Conservation (phyloP, 2,113 vertebrate genomes). For the Apaloderma vittatum region DNA sequence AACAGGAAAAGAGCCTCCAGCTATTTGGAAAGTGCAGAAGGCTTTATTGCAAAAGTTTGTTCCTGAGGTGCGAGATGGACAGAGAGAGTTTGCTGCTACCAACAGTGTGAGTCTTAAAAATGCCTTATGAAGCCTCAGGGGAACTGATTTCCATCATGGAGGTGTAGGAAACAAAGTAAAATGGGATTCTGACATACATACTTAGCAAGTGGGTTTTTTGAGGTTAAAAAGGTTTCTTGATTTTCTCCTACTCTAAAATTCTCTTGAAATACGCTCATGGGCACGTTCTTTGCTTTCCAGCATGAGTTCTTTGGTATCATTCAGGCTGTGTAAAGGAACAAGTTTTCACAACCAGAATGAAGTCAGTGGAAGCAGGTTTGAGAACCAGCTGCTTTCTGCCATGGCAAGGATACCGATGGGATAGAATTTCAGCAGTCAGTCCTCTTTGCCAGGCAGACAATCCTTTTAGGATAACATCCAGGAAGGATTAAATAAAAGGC, state of each 20-base stretch:
- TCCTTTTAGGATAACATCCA: not conserved
- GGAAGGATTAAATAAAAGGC: not conserved
- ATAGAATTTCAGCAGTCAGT: not conserved
- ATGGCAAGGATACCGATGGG: not conserved
- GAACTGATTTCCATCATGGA: not conserved
- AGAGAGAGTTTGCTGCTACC: constrained; percentile 95
- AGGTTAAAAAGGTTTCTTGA: not conserved
- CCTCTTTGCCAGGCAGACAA: not conserved
- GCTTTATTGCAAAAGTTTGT: constrained; percentile 98
- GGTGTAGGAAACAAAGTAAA: not conserved
- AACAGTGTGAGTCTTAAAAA: constrained; percentile 90
- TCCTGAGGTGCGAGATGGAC: constrained; percentile 94
- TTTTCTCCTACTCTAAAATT: not conserved
- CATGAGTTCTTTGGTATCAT: not conserved
- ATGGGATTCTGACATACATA: not conserved
- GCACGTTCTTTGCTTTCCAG: not conserved
- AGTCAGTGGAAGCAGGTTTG: not conserved
- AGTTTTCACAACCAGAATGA: not conserved
- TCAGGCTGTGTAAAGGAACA: not conserved
- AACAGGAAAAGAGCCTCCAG: constrained; percentile 92
- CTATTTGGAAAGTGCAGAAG: constrained; percentile 99
- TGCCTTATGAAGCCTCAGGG: not conserved
- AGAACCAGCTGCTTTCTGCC: not conserved
- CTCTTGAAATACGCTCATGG: not conserved
- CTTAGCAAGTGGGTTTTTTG: not conserved